Evolutionary conservation across 2,888 invertebrate species (phyloP), one percentile per base, ranked within the genome.

Genomic region (Drosophila stalkeri): DNA sequence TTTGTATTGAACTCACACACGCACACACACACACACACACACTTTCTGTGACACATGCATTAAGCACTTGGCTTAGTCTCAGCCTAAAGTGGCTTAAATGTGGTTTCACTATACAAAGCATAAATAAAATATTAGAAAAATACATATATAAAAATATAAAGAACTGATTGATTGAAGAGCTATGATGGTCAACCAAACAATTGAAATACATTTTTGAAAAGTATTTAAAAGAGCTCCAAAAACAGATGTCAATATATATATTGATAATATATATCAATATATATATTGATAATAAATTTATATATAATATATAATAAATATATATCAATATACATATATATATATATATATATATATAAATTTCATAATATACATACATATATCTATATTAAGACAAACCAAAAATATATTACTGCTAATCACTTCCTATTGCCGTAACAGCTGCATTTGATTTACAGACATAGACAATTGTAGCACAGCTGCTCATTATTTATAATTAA

Each of bases 401-500:
- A 16, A 46, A 46, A 23, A 7, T 46, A 16, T 46, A 8, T 4
- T 1, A 23, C 47, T 1, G 8, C 47, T n/a, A 49, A 31, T 49
- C 49, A 49, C 2, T 2, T 49, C 8, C n/a, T 9, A 6, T 6
- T 12, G 6, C 5, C 33, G 16, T 57, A 57, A 20, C 43, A 57
- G 44, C 59, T 60, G 59, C 20, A 11, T 35, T 44, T 44, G 31
- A 41, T 31, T 56, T 41, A 31, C 3, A 41, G 27, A 11, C 33
- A 23, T 20, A 11, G 23, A n/a, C 44, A 27, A 14, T 39, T 9
- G n/a, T 27, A 7, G 14, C n/a, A 7, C 51, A 49, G 49, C 31
- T 33, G 49, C 33, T 51, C 14, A 51, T 35, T 51, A 51, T 51
- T 51, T 18, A 3, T 51, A 51, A 51, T 51, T 51, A 51, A 18